Conservation (phyloP, 2,888 invertebrate species). For the Parnassius mnemosyne region DNA sequence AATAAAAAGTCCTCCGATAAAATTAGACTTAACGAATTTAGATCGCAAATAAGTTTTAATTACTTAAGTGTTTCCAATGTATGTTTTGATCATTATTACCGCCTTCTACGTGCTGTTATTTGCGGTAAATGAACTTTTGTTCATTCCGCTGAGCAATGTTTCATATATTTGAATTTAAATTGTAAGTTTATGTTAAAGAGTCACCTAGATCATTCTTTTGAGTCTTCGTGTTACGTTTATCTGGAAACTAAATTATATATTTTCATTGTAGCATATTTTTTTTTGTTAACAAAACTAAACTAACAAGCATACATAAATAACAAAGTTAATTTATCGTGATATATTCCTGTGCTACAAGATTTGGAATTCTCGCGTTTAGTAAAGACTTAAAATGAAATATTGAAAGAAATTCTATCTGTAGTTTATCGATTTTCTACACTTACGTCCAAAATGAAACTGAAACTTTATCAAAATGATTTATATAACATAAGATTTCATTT, state of each 20-base stretch:
- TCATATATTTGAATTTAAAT: slow-evolving; percentile 37
- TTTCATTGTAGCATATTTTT: neutral
- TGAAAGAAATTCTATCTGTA: too few relatives aligned
- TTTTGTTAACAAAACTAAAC: too few relatives aligned
- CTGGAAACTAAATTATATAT: slow-evolving; percentile 11
- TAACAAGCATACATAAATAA: too few relatives aligned
- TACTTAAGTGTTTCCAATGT: neutral
- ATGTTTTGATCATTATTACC: neutral
- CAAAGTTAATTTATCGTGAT: too few relatives aligned
- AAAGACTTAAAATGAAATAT: too few relatives aligned
- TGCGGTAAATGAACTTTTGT: slow-evolving; percentile 29
- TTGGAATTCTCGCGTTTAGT: too few relatives aligned
- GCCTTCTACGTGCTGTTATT: slow-evolving; percentile 22
- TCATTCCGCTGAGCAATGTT: slow-evolving; percentile 27
- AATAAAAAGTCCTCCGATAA: neutral
- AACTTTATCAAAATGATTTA: too few relatives aligned
- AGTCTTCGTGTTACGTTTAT: slow-evolving; percentile 21
- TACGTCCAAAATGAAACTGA: too few relatives aligned
- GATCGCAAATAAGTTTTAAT: slow-evolving; percentile 5
- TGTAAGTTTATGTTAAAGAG: slow-evolving; percentile 35
- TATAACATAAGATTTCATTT: too few relatives aligned
- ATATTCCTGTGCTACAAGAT: too few relatives aligned
- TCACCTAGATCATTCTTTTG: slow-evolving; percentile 9
- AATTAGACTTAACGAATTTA: slow-evolving; percentile 1
- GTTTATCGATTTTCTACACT: too few relatives aligned